Evolutionary conservation across 2,797 vertebrate species (phyloP).

Genomic region (Lacerta agilis): DNA sequence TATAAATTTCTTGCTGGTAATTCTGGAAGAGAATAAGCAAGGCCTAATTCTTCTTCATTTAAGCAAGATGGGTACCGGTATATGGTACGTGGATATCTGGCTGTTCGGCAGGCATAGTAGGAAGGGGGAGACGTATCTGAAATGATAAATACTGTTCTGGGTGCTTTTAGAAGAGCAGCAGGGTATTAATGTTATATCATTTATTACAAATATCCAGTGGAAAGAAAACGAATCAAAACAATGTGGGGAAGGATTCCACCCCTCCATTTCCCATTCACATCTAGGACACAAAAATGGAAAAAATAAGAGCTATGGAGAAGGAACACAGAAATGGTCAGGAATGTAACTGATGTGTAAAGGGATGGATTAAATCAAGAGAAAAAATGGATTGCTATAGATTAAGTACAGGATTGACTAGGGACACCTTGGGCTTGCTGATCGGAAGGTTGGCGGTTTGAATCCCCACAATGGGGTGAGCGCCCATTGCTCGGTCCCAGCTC

Average conservation of each 20-base stretch:
- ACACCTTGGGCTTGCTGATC: rapidly evolving
- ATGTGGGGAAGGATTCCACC: not conserved
- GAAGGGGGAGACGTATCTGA: not conserved
- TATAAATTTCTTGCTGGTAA: not conserved
- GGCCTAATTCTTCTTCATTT: not conserved
- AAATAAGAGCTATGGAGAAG: not conserved
- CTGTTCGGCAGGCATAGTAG: not conserved
- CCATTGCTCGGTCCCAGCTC: too few species aligned
- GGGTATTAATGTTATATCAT: not conserved
- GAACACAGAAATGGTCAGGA: not conserved
- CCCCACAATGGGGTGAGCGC: too few species aligned
- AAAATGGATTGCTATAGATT: not conserved
- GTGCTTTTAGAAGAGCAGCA: not conserved
- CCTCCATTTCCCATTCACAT: not conserved
- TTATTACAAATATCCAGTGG: not conserved
- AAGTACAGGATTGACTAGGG: not conserved
- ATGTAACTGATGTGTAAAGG: not conserved
- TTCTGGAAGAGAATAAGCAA: not conserved
- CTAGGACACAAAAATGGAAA: too few species aligned
- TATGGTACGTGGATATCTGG: not conserved
- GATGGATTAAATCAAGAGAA: not conserved
- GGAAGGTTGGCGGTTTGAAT: too few species aligned
- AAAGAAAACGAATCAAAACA: not conserved
- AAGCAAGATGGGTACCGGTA: not conserved
- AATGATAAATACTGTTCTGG: not conserved